Conservation (phyloP, 2,797 vertebrate genomes). For the Lacerta bilineata region DNA sequence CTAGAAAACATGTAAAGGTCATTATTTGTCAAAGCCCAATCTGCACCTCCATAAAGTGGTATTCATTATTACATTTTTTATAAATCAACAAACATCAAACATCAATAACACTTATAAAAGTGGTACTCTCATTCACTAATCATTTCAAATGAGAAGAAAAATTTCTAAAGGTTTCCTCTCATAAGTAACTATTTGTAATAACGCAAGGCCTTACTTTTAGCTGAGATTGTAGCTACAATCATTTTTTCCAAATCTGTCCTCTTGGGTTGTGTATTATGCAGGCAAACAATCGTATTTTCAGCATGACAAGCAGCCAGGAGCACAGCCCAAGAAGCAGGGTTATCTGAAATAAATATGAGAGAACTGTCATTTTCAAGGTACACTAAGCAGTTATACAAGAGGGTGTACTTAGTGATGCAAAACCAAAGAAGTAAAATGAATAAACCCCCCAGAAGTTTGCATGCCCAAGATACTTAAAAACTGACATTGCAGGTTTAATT, state of each 20-base stretch:
- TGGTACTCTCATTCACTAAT: not conserved
- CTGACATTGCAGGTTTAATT: not conserved
- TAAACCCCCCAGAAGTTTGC: not conserved
- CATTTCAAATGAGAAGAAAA: not conserved
- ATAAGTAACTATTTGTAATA: not conserved
- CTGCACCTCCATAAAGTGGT: not conserved
- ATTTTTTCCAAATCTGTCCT: slow-evolving; percentile 81
- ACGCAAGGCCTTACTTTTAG: slow-evolving; percentile 85
- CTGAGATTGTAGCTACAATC: slow-evolving; percentile 88
- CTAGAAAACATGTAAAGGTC: slow-evolving; percentile 74
- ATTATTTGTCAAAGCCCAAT: not conserved
- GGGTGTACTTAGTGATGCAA: not conserved
- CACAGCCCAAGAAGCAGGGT: slow-evolving; percentile 91
- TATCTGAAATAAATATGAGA: slow-evolving; percentile 81
- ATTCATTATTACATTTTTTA: not conserved
- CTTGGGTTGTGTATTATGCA: slow-evolving; percentile 81
- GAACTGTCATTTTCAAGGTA: slow-evolving; percentile 27
- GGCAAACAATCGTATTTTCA: slow-evolving; percentile 85
- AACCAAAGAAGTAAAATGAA: not conserved
- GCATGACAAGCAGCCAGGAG: slow-evolving; percentile 95
- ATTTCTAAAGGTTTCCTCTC: not conserved
- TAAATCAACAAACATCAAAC: not conserved
- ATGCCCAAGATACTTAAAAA: not conserved
- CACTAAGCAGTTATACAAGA: not conserved
- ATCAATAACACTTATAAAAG: no score